Evolutionary conservation across 2,797 vertebrate genomes (phyloP).

Genomic region (Agapornis canus): DNA sequence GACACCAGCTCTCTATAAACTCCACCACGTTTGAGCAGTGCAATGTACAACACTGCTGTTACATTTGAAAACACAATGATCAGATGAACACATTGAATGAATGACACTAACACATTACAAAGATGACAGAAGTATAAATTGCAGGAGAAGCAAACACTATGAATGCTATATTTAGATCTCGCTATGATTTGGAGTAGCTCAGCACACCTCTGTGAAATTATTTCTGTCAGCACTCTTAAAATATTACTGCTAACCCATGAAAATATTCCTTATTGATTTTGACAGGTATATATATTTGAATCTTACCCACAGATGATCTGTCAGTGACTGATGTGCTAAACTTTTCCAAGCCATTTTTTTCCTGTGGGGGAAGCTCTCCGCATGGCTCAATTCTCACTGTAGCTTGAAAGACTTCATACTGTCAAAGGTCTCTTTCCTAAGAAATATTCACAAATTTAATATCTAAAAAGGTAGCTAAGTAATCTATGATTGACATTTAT

Average conservation of each 20-base stretch:
- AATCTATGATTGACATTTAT: background rate
- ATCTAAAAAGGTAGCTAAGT: background rate
- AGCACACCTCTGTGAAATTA: background rate
- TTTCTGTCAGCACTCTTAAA: constrained; percentile 14
- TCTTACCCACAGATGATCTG: constrained; percentile 9
- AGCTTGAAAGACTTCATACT: background rate
- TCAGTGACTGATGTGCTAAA: background rate
- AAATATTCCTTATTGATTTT: constrained; percentile 44
- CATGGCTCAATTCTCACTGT: background rate
- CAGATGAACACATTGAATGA: background rate
- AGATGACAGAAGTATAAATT: background rate
- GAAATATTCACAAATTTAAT: background rate
- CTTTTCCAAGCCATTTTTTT: background rate
- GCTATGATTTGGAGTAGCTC: background rate
- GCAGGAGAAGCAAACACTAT: background rate
- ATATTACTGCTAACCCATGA: background rate
- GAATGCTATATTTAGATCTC: background rate
- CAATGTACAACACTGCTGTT: background rate
- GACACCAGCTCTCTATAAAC: background rate
- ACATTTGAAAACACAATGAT: background rate
- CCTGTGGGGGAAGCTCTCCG: background rate
- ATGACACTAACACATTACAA: background rate
- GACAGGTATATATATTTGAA: background rate
- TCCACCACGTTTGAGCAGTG: fast-evolving
- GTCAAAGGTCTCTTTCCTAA: background rate